phyloP scores from a whole-genome alignment of 2,797 vertebrate species.

The Helarctos malayanus region DNA sequence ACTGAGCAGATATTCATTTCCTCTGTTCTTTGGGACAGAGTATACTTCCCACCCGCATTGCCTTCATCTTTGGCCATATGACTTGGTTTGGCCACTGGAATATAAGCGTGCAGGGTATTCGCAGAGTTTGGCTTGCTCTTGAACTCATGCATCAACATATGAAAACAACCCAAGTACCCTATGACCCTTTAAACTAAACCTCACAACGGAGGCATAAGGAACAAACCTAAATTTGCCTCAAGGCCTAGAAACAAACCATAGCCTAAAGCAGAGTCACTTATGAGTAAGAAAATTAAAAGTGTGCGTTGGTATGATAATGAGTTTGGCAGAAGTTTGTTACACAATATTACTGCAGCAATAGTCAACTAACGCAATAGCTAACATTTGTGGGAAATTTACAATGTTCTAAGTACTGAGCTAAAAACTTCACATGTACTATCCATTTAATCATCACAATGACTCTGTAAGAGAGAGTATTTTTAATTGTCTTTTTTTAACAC shows the following conservation, averaged over 20 bases:
- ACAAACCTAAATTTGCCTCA: neutral
- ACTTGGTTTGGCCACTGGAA: neutral
- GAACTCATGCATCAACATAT: neutral
- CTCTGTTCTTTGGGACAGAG: neutral
- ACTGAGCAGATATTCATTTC: neutral
- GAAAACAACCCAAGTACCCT: neutral
- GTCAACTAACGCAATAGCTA: neutral
- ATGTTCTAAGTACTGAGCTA: neutral
- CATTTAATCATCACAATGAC: neutral
- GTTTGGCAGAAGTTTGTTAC: neutral
- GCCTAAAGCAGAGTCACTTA: neutral
- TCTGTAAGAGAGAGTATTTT: neutral
- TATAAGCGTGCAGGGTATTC: neutral
- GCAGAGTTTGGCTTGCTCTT: neutral
- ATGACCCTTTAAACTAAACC: neutral
- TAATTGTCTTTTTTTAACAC: neutral
- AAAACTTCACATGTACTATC: neutral
- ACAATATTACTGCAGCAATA: neutral
- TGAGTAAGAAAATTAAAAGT: constrained; percentile 12
- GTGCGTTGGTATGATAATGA: neutral
- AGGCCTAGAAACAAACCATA: constrained; percentile 10
- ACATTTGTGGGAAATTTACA: constrained; percentile 51
- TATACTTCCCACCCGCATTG: neutral
- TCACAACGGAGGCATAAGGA: neutral
- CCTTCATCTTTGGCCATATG: neutral